A percentile compares a stretch with the other conserved stretches of the same genome.
These are phyloP conservation scores for Panzeria rudis DNA, from an alignment of 2,888 invertebrate genomes.

Conservation along the genomic window DNA sequence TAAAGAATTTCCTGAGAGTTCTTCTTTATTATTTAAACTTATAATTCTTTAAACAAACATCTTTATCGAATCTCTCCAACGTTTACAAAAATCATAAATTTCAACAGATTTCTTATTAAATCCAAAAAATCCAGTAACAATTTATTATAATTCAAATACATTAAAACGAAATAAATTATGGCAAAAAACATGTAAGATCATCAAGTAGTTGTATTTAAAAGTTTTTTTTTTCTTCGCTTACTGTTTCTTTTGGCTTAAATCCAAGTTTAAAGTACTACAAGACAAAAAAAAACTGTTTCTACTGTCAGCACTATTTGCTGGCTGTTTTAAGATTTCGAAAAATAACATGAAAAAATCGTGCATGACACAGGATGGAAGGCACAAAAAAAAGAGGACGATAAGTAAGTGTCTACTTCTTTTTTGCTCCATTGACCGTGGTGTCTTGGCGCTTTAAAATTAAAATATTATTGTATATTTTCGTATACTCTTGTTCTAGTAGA, in stretches of 20 bases:
- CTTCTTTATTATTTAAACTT: not conserved
- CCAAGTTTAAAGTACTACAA: constrained; percentile 28
- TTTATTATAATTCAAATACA: constrained; percentile 42
- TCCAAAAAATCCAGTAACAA: constrained; percentile 25
- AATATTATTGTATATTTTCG: constrained; percentile 24
- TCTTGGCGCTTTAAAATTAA: constrained; percentile 13
- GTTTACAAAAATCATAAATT: not conserved
- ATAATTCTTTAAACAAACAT: not conserved
- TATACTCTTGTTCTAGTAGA: not conserved
- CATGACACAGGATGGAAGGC: not conserved
- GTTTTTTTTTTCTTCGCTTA: constrained; percentile 24
- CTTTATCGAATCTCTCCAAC: not conserved
- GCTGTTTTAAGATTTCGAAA: constrained; percentile 1
- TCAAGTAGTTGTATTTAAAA: constrained; percentile 56
- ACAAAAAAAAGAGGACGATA: not conserved
- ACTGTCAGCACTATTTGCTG: constrained; percentile 43
- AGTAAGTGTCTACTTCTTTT: constrained; percentile 14
- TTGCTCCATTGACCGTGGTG: constrained; percentile 35
- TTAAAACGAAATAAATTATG: constrained; percentile 49
- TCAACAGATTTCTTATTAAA: constrained; percentile 2
- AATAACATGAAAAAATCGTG: not conserved
- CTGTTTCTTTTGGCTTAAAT: constrained; percentile 25
- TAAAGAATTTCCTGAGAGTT: not conserved
- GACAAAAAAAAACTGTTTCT: not conserved
- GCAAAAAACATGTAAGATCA: constrained; percentile 41